A percentile compares a stretch with the other conserved stretches of the same genome.
Conservation (phyloP, 2,113 vertebrate genomes). For the Opisthocomus hoazin region DNA sequence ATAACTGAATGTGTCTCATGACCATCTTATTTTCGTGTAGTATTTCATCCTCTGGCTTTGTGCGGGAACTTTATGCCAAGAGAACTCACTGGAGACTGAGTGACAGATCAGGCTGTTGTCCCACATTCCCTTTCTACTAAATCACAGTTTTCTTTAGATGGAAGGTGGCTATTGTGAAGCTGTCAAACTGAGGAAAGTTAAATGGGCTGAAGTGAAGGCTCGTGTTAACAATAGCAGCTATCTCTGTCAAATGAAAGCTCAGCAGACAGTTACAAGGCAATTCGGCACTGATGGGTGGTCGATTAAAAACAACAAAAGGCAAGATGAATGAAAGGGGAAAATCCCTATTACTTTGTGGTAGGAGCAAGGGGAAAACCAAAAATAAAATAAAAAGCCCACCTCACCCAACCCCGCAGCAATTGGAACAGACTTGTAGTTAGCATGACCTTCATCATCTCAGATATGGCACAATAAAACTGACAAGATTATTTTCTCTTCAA, state of each 20-base stretch:
- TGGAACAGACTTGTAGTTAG: constrained; percentile 20
- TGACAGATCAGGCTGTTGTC: constrained; percentile 66
- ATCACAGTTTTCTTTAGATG: constrained; percentile 72
- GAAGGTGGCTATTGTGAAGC: constrained; percentile 76
- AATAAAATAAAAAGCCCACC: constrained; percentile 58
- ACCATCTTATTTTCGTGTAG: constrained; percentile 19
- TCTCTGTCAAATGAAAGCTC: constrained; percentile 71
- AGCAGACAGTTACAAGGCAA: constrained; percentile 71
- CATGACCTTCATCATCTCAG: constrained; percentile 46
- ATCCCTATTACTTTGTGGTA: constrained; percentile 41
- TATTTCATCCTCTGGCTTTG: constrained; percentile 45
- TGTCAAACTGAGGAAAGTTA: constrained; percentile 74
- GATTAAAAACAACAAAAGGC: constrained; percentile 71
- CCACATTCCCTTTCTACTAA: constrained; percentile 73
- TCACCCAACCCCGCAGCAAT: constrained; percentile 16
- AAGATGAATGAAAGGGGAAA: constrained; percentile 58
- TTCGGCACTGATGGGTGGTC: constrained; percentile 67
- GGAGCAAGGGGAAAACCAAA: constrained; percentile 17
- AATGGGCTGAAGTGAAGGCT: constrained; percentile 69
- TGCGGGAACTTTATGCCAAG: constrained; percentile 45
- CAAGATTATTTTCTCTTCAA: constrained; percentile 38
- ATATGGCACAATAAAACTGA: constrained; percentile 36
- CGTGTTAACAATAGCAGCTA: constrained; percentile 72
- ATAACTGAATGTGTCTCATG: constrained; percentile 13
- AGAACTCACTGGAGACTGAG: constrained; percentile 63